Base-by-base conservation (phyloP, 2,888 invertebrate genomes). In the Papilio demoleus region DNA sequence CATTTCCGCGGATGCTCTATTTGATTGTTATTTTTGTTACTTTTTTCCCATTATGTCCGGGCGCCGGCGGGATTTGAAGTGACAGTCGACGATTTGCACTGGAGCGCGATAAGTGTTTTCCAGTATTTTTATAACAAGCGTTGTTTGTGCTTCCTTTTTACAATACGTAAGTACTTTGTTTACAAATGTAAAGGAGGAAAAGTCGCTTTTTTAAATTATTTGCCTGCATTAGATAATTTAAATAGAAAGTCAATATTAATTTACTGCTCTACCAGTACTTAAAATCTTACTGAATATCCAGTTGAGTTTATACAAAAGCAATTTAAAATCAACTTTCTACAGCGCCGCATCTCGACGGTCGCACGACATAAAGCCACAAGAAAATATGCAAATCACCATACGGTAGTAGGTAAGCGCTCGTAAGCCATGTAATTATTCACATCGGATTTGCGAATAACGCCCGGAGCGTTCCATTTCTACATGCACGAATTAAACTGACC, bases 351-450 rank as follows among this genome's bases (percentile, higher is more conserved):
- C 31, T 64, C 65, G 11, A 27, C 64, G 74, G 74, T 45, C 73
- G 61, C 66, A 56, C 70, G 70, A 77, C 81, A 82, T 80, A 87
- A 88, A 88, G 87, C 90, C 88, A 83, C 88, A 90, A 91, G 90
- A 90, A 92, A 92, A 92, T 92, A 92, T 92, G 92, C 89, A 90
- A 92, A 92, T 92, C 82, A 83, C 83, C 88, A 84, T 90, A 92
- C 92, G 92, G 90, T 90, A 91, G 88, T 91, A 88, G 91, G 91
- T 92, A 91, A 92, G 88, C 88, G 87, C 82, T 88, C 87, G 86
- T 91, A 92, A 91, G 90, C 92, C 90, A 84, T 86, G 88, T 92
- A 92, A 92, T 92, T 92, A 92, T 92, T 92, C 92, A 90, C 92
- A 87, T 89, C 85, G 89, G 90, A 90, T 91, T 90, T 90, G 88